Percentiles rank a stretch among this genome's conserved stretches.
Evolutionary conservation across 2,113 vertebrate species (phyloP).

Genomic region (Rhizomys pruinosus): DNA sequence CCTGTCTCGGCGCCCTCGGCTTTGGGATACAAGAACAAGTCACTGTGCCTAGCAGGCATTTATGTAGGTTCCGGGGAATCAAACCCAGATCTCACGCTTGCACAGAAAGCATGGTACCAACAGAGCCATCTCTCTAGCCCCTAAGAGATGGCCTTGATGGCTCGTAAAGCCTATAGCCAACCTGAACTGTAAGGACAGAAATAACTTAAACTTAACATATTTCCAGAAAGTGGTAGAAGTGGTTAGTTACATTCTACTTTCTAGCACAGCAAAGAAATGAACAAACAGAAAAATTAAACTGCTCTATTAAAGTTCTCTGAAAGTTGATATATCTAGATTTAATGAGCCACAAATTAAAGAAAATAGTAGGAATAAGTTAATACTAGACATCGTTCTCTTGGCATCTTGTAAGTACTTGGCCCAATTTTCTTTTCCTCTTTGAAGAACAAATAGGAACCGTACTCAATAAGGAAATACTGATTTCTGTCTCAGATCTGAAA

Average conservation of each 20-base stretch:
- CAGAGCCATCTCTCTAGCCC: neutral
- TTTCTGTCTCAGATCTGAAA: slow-evolving; percentile 18
- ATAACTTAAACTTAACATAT: neutral
- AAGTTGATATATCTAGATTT: neutral
- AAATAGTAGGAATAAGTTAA: too few relatives aligned
- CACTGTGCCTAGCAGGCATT: neutral
- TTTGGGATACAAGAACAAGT: neutral
- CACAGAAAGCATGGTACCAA: neutral
- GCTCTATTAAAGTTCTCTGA: neutral
- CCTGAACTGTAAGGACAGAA: neutral
- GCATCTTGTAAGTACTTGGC: neutral
- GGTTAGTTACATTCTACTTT: neutral
- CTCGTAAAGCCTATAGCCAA: neutral
- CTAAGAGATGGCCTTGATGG: neutral
- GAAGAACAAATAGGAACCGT: neutral
- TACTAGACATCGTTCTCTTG: neutral
- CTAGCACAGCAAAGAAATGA: neutral
- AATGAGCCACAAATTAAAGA: neutral
- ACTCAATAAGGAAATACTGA: slow-evolving; percentile 36
- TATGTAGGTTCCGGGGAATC: neutral
- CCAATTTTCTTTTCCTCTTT: neutral
- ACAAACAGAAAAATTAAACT: neutral
- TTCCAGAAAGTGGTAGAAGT: slow-evolving; percentile 13
- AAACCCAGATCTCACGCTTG: neutral
- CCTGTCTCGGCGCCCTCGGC: neutral